Percentiles rank a stretch among this genome's conserved stretches.
phyloP scores from a whole-genome alignment of 2,113 vertebrate genomes.

The Choloepus hoffmanni region DNA sequence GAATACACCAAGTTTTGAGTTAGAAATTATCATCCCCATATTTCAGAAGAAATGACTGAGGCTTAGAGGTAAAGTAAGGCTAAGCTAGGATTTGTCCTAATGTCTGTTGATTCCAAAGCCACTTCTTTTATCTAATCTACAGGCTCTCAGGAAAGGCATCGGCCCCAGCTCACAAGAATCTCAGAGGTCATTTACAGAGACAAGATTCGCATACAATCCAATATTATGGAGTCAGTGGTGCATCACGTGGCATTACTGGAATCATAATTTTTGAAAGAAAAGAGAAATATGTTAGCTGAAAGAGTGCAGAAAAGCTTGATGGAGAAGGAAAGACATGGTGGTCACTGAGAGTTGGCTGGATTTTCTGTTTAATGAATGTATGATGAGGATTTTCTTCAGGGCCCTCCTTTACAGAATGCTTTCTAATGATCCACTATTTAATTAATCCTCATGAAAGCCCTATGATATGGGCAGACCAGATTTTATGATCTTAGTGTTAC shows the following conservation, averaged over 20 bases:
- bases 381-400: not conserved
- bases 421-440: not conserved
- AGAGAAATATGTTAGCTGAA: not conserved
- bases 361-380: not conserved
- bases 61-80: not conserved
- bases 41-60: not conserved
- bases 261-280: not conserved
- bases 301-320: not conserved
- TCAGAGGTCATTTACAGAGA: not conserved
- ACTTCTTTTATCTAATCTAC: not conserved
- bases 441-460: not conserved
- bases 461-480: not conserved
- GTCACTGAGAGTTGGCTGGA: not conserved
- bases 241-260: not conserved
- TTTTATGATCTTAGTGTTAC: not conserved
- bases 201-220: not conserved
- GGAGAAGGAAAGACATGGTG: not conserved
- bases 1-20: not conserved
- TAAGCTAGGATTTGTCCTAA: not conserved
- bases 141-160: not conserved
- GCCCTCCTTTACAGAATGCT: not conserved
- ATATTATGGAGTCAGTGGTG: not conserved
- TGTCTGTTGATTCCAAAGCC: not conserved
- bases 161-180: not conserved
- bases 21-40: not conserved